Base-by-base conservation (phyloP, 2,888 invertebrate genomes). In the Agrochola macilenta region DNA sequence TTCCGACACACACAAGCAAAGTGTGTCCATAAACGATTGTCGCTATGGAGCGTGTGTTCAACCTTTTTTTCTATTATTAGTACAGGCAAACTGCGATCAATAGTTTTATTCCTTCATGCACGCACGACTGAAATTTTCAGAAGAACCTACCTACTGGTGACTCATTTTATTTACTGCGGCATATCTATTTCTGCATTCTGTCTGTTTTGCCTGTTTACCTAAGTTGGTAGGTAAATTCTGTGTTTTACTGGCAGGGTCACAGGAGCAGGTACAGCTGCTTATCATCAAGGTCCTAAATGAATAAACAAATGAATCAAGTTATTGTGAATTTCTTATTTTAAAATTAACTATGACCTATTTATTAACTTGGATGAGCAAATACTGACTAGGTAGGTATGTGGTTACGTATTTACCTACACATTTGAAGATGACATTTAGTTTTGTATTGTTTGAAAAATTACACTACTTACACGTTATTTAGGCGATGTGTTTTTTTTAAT, bases 21-120 rank as follows among this genome's bases (percentile, higher is more conserved):
- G 0, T 11, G 5, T 78, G 46, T 88, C 69, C 69, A 43, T 83
- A 82, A 12, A 77, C 20, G 66, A 57, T 30, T 30, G 68, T 76
- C 61, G 81, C 30, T 65, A 58, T 69, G 77, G 54, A 68, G 69
- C 69, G 84, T 35, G 58, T 81, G 68, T 74, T 89, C 74, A 85
- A 82, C 66, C 64, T 88, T 87, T 89, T 85, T 81, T 82, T 87
- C 69, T 87, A 78, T 72, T 78, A 39, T 61, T 82, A 80, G 78
- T 54, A 43, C 65, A 76, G 79, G 73, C 76, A 76, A 74, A 69
- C 58, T 26, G 66, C 79, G 81, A 83, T 81, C 85, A 81, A 87
- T 87, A 87, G 43, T n/a, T 65, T 72, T 52, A 75, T 82, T 57
- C 49, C 74, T 76, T 63, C 57, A n/a, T 17, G 60, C 69, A 74